Percentiles rank a stretch among this genome's conserved stretches.
Conservation (phyloP, 1,140 invertebrate genomes). For the Drosophila subpulchrella region DNA sequence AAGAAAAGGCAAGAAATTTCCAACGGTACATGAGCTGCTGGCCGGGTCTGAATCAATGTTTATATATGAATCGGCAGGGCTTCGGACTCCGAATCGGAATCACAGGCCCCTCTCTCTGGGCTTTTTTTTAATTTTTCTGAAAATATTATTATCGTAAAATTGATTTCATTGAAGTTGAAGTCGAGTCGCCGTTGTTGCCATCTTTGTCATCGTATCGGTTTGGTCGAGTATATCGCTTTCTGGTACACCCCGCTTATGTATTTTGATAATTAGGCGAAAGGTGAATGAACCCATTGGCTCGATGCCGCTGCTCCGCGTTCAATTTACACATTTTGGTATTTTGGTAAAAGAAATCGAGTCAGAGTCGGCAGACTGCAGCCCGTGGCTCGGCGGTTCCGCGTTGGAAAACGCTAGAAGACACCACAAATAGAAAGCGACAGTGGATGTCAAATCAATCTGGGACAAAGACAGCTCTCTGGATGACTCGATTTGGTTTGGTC, state of each 20-base stretch:
- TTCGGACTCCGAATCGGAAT: slow-evolving; percentile 31
- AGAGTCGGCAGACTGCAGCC: slow-evolving; percentile 45
- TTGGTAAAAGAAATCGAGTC: slow-evolving; percentile 74
- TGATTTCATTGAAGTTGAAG: slow-evolving; percentile 77
- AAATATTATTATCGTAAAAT: slow-evolving; percentile 82
- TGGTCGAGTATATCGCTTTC: slow-evolving; percentile 32
- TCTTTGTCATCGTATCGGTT: slow-evolving; percentile 31
- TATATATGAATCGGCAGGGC: slow-evolving; percentile 69
- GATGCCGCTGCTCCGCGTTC: slow-evolving; percentile 47
- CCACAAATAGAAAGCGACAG: slow-evolving; percentile 26
- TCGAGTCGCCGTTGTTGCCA: slow-evolving; percentile 24
- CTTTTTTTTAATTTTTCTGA: slow-evolving; percentile 45
- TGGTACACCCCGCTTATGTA: slow-evolving; percentile 76
- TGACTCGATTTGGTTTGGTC: no score
- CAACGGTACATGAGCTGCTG: slow-evolving; percentile 69
- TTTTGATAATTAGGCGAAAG: slow-evolving; percentile 82
- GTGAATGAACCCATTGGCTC: slow-evolving; percentile 70
- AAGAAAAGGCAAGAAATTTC: slow-evolving; percentile 77
- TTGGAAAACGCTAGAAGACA: slow-evolving; percentile 52
- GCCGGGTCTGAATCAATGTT: slow-evolving; percentile 67
- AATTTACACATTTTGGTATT: slow-evolving; percentile 74
- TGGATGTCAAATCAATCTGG: slow-evolving; percentile 25
- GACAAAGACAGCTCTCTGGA: slow-evolving; percentile 9
- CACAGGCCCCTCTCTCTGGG: slow-evolving; percentile 42
- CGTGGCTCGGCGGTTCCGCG: slow-evolving; percentile 23